These are phyloP conservation scores for Zaprionus ghesquierei DNA, from an alignment of 1,140 invertebrate genomes.

Conservation along the genomic window DNA sequence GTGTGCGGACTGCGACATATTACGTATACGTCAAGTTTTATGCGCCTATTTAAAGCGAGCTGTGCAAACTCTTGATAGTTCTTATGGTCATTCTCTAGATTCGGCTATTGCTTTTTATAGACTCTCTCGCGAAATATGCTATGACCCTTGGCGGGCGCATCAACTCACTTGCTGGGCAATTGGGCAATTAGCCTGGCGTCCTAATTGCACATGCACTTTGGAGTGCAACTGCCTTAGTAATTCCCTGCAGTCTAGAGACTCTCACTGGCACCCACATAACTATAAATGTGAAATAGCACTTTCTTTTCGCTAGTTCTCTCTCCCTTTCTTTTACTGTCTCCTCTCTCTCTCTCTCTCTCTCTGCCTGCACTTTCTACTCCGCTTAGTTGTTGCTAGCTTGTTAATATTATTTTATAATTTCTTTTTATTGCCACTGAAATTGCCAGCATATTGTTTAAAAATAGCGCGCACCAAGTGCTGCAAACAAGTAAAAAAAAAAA, in stretches of 20 bases:
- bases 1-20: not conserved
- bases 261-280: conserved; percentile 64
- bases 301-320: conserved; percentile 1
- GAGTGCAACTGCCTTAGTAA: not conserved
- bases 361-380: too few relatives aligned
- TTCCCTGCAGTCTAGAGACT: conserved; percentile 2
- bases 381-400: conserved; percentile 55
- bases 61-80: not conserved
- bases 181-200: conserved; percentile 54
- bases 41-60: not conserved
- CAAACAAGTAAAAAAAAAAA: conserved; percentile 8
- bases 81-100: not conserved
- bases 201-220: conserved; percentile 62
- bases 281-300: conserved; percentile 68
- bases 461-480: conserved; percentile 23
- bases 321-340: conserved; percentile 9
- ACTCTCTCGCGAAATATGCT: not conserved
- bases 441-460: conserved; percentile 23
- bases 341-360: conserved; percentile 14
- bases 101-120: not conserved
- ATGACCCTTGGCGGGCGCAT: not conserved
- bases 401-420: conserved; percentile 80
- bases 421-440: conserved; percentile 57
- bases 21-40: not conserved
- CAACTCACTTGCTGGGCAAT: not conserved